phyloP scores from a whole-genome alignment of 2,888 invertebrate genomes.

The Lacanobia oleracea region DNA sequence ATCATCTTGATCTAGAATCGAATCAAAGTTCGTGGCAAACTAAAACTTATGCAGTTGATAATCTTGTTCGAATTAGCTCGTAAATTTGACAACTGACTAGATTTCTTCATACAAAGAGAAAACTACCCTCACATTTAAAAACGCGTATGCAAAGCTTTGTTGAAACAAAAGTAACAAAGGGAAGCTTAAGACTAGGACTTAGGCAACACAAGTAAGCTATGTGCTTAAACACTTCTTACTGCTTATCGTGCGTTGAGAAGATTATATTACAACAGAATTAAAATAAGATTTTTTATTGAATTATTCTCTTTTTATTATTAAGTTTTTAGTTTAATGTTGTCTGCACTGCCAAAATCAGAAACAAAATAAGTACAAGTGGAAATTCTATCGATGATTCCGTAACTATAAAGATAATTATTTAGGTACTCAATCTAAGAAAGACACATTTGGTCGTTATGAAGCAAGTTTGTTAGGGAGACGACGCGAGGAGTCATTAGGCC shows the following conservation, averaged over 20 bases:
- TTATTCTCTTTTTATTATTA: background rate
- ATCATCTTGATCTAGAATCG: no score
- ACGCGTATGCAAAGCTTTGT: slow-evolving; percentile 35
- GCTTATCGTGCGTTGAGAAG: background rate
- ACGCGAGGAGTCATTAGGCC: slow-evolving; percentile 56
- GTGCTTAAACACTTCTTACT: slow-evolving; percentile 1
- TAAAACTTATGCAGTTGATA: background rate
- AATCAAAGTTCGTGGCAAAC: background rate
- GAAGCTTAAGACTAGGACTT: slow-evolving; percentile 23
- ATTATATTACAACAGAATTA: background rate
- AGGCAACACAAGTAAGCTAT: slow-evolving; percentile 4
- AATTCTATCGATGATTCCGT: background rate
- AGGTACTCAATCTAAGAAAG: slow-evolving; percentile 40
- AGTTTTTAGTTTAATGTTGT: background rate
- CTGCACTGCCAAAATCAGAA: background rate
- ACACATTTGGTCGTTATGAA: slow-evolving; percentile 59
- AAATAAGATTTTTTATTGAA: background rate
- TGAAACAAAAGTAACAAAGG: slow-evolving; percentile 44
- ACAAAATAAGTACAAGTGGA: background rate
- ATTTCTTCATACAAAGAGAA: slow-evolving; percentile 14
- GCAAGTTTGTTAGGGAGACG: slow-evolving; percentile 53
- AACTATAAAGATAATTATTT: slow-evolving; percentile 21
- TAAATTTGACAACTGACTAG: background rate
- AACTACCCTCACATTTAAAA: slow-evolving; percentile 38
- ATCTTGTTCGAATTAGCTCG: background rate